These are phyloP conservation scores for Chalcis sispes DNA, from an alignment of 2,888 invertebrate genomes.

Conservation along the genomic window DNA sequence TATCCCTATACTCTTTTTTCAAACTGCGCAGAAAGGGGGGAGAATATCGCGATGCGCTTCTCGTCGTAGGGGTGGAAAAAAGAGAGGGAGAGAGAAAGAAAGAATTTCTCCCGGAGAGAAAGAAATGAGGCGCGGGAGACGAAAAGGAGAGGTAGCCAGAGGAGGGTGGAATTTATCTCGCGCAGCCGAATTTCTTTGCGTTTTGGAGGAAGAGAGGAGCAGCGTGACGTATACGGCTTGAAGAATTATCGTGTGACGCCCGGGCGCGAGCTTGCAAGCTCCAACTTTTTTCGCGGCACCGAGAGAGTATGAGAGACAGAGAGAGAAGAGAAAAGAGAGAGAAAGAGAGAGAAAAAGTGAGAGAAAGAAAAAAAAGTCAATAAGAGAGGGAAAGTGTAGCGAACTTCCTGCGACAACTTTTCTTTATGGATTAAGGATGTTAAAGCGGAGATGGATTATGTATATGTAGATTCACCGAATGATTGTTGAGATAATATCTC, in stretches of 20 bases:
- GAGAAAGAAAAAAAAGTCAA: slow-evolving; percentile 31
- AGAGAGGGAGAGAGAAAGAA: slow-evolving; percentile 23
- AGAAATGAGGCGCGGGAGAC: slow-evolving; percentile 37
- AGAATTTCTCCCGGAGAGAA: neutral
- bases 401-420: slow-evolving; percentile 7
- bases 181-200: slow-evolving; percentile 58
- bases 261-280: too few relatives aligned
- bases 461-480: neutral
- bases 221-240: slow-evolving; percentile 45
- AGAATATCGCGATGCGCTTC: slow-evolving; percentile 26
- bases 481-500: too few relatives aligned
- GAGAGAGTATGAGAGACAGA: slow-evolving; percentile 3
- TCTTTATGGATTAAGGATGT: slow-evolving; percentile 24
- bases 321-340: neutral
- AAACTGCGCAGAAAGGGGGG: slow-evolving; percentile 23
- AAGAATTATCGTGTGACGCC: slow-evolving; percentile 55
- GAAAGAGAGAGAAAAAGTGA: neutral
- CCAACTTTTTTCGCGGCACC: neutral
- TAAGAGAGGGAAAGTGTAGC: slow-evolving; percentile 37
- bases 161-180: slow-evolving; percentile 60
- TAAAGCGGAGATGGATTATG: neutral
- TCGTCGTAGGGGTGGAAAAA: slow-evolving; percentile 21
- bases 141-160: slow-evolving; percentile 17
- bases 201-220: neutral
- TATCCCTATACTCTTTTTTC: slow-evolving; percentile 19